Evolutionary conservation across 1,140 invertebrate genomes (phyloP).

Genomic region (Battus philenor): DNA sequence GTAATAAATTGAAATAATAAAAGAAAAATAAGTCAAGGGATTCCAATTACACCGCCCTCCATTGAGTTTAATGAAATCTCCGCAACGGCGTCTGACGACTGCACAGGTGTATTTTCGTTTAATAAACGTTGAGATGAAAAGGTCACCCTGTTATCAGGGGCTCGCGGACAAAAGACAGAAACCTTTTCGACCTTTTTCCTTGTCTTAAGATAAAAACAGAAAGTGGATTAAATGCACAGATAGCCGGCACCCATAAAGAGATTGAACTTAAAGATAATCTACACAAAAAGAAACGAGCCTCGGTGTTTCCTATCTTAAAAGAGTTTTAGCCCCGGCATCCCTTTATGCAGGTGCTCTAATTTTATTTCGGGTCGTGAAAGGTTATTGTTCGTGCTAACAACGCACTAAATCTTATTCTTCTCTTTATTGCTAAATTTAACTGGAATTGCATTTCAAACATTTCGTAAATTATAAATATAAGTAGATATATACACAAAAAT

Average conservation of each 20-base stretch:
- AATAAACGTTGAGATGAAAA: conserved; percentile 53
- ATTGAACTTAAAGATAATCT: conserved; percentile 56
- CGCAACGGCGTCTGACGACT: conserved; percentile 34
- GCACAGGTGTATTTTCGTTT: conserved; percentile 59
- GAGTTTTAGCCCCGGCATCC: conserved; percentile 36
- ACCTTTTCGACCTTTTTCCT: conserved; percentile 50
- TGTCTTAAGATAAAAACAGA: conserved; percentile 61
- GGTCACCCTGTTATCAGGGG: conserved; percentile 53
- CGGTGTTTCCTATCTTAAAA: conserved; percentile 41
- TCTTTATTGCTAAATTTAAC: too few relatives aligned
- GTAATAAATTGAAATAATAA: conserved; percentile 22
- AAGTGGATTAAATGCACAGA: conserved; percentile 70
- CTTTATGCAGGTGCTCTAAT: conserved; percentile 44
- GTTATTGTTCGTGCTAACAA: conserved; percentile 7
- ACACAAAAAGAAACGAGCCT: conserved; percentile 34
- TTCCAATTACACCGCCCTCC: conserved; percentile 40
- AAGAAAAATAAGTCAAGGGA: conserved; percentile 34
- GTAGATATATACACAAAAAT: too few relatives aligned
- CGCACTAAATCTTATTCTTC: conserved; percentile 1
- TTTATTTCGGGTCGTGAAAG: conserved; percentile 6
- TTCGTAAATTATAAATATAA: too few relatives aligned
- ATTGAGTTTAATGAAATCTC: conserved; percentile 59
- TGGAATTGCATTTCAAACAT: too few relatives aligned
- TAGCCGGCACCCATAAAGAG: conserved; percentile 63
- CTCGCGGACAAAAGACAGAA: conserved; percentile 48